Conservation (phyloP, 2,888 invertebrate genomes). For the Spisula subtruncata region DNA sequence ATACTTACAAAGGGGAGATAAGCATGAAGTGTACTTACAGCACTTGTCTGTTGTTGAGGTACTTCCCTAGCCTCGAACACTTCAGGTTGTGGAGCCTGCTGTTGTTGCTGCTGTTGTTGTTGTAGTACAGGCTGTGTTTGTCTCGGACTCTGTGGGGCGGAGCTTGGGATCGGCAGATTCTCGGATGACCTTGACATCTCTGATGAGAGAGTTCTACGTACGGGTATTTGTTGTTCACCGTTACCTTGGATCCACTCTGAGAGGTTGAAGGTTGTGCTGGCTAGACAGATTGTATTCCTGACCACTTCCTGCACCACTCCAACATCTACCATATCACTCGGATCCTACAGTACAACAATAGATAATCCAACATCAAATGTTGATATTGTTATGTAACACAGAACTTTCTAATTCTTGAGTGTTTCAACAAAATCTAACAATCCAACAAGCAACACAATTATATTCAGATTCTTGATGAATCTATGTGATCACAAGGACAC, state of each 20-base stretch:
- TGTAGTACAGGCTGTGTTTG: conserved; percentile 51
- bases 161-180: conserved; percentile 28
- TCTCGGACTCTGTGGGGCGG: conserved; percentile 53
- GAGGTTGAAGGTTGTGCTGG: conserved; percentile 80
- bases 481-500: too few species aligned
- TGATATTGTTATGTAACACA: too few species aligned
- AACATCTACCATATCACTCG: conserved; percentile 82
- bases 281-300: conserved; percentile 82
- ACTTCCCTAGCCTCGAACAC: conserved; percentile 74
- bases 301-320: conserved; percentile 82
- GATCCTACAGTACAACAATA: conserved; percentile 74
- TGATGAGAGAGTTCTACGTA: conserved; percentile 61
- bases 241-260: conserved; percentile 74
- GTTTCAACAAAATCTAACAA: too few species aligned
- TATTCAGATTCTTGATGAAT: too few species aligned
- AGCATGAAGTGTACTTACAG: conserved; percentile 63
- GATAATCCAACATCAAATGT: not conserved
- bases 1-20: too few species aligned
- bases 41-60: conserved; percentile 71
- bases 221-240: conserved; percentile 69
- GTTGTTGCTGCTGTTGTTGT: conserved; percentile 59
- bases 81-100: conserved; percentile 62
- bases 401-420: too few species aligned
- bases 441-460: too few species aligned
- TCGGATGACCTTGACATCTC: conserved; percentile 54